Base-by-base conservation (phyloP, 1,140 invertebrate species). In the Periplaneta americana region DNA sequence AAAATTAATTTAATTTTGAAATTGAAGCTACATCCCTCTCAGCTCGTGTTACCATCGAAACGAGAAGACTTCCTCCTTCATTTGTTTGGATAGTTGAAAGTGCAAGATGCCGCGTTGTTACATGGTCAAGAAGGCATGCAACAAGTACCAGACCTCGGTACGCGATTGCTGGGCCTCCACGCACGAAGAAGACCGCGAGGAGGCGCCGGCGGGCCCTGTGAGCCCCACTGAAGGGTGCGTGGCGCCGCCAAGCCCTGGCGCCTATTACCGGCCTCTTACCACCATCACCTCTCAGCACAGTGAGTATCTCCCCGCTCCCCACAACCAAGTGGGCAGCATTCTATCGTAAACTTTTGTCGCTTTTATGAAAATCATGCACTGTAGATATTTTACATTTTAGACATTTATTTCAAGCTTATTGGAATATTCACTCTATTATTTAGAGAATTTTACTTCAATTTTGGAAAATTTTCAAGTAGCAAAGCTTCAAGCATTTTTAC, bases 41-140 rank as follows among this genome's bases (percentile, higher is more conserved):
- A 76, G 33, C 75, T 13, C 13, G 13, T 15, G 33, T n/a, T 15
- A 28, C n/a, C 33, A 28, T 11, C 33, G n/a, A 28, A 28, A 13
- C 11, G n/a, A 15, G 75, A 15, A 13, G 11, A 13, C 31, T 76
- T 28, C 13, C n/a, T 28, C 13, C 11, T 11, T 36, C 13, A 13
- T 22, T 3, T 10, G 0, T 28, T 31, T 10, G 22, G 10, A 11
- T 34, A 35, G 11, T 3, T 35, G 2, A 6, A 22, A 1, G 17
- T 31, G 36, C 66, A 76, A 28, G 10, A 81, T 91, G 90, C 90
- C 90, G 82, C 89, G 90, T 36, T 91, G 90, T 84, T 91, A 91
- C 82, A 91, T 90, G 90, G 90, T 91, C 81, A 91, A 91, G 86
- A 91, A 91, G 82, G 86, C 89, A 57, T 89, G 89, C 88, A 90